Conservation (phyloP, 2,888 invertebrate genomes). For the Smittia aterrima region DNA sequence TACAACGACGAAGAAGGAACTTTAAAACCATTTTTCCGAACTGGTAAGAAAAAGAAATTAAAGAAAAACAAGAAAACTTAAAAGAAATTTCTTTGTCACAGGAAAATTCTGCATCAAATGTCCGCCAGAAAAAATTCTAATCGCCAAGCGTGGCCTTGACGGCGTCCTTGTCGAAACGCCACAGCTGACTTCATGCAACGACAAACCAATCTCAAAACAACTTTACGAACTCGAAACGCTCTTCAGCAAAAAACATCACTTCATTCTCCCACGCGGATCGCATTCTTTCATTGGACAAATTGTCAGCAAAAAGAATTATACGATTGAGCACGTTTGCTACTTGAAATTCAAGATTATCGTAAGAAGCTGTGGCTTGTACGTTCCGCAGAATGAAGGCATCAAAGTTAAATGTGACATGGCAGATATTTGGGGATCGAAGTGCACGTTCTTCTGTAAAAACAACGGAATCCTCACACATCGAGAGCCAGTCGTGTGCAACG, state of each 20-base stretch:
- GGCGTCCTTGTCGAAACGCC: conserved; percentile 44
- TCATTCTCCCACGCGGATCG: conserved; percentile 44
- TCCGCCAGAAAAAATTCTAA: conserved; percentile 44
- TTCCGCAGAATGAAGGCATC: conserved; percentile 42
- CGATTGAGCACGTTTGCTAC: conserved; percentile 43
- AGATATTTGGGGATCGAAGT: conserved; percentile 45
- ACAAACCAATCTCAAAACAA: conserved; percentile 43
- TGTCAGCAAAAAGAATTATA: conserved; percentile 43
- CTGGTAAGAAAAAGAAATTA: conserved; percentile 14
- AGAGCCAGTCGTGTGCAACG: conserved; percentile 44
- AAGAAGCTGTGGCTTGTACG: conserved; percentile 43
- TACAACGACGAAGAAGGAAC: background rate
- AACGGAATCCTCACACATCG: conserved; percentile 43
- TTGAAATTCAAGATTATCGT: conserved; percentile 45
- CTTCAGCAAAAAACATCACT: conserved; percentile 44
- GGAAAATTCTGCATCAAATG: conserved; percentile 44
- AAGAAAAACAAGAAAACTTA: too few species aligned
- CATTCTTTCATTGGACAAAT: conserved; percentile 44
- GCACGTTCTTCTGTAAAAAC: conserved; percentile 44
- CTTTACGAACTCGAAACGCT: conserved; percentile 44
- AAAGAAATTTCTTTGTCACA: background rate
- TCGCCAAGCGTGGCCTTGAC: conserved; percentile 44
- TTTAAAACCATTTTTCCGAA: conserved; percentile 34
- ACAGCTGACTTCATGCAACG: conserved; percentile 44
- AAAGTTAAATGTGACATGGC: conserved; percentile 44